Evolutionary conservation across 2,113 vertebrate species (phyloP).

Genomic region (Limanda limanda): DNA sequence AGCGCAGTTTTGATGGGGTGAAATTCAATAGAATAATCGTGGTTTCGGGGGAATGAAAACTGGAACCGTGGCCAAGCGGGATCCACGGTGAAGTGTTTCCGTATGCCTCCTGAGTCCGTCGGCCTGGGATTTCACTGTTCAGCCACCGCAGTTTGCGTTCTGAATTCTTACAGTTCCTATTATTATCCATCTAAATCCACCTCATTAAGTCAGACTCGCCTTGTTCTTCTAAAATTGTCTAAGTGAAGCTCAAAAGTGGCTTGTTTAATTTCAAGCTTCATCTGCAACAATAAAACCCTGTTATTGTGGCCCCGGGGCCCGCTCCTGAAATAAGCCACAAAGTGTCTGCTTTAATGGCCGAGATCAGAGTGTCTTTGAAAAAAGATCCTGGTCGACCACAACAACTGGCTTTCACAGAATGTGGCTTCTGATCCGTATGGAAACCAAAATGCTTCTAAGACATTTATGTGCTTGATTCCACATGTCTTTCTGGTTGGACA

Average conservation of each 20-base stretch:
- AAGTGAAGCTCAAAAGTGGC: conserved; percentile 58
- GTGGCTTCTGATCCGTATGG: conserved; percentile 33
- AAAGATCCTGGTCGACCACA: conserved; percentile 52
- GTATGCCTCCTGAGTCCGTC: conserved; percentile 70
- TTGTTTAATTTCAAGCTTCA: conserved; percentile 63
- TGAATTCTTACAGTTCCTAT: conserved; percentile 67
- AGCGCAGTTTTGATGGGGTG: conserved; percentile 74
- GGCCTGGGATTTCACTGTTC: conserved; percentile 63
- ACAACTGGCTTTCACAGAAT: conserved; percentile 45
- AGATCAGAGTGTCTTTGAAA: conserved; percentile 64
- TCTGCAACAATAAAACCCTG: conserved; percentile 55
- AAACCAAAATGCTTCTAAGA: conserved; percentile 35
- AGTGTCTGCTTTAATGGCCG: conserved; percentile 63
- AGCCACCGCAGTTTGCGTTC: conserved; percentile 33
- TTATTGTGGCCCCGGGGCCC: conserved; percentile 25
- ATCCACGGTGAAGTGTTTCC: conserved; percentile 77
- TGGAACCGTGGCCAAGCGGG: conserved; percentile 71
- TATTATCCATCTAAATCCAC: conserved; percentile 67
- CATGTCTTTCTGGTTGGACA: conserved; percentile 28
- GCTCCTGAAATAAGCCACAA: conserved; percentile 55
- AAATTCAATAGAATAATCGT: conserved; percentile 82
- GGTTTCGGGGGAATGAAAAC: conserved; percentile 74
- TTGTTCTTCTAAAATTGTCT: conserved; percentile 51
- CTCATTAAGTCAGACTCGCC: conserved; percentile 56
- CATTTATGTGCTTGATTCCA: conserved; percentile 6